Base-by-base conservation (phyloP, 2,888 invertebrate genomes). In the Falcaria lacertinaria region DNA sequence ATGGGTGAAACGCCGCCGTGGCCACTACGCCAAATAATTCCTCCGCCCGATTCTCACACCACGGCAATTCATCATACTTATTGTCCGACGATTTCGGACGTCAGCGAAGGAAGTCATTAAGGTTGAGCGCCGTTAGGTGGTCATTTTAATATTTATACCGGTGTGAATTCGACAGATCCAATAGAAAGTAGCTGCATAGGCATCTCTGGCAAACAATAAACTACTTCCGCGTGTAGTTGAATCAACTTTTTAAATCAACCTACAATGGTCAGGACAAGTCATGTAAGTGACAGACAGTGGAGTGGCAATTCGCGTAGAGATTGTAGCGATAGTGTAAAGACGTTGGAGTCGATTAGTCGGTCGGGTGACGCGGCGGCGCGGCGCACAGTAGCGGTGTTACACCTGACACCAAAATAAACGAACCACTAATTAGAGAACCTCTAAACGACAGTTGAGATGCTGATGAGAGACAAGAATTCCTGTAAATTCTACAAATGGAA, bases 61-160 rank as follows among this genome's bases (percentile, higher is more conserved):
- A 79, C 72, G 71, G 78, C 80, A 74, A 86, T 84, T 80, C 74
- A 85, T 85, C 84, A 84, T 72, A 80, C 77, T 83, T 80, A 82
- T 83, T 84, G 81, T 84, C 80, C 74, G 85, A 80, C 79, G 82
- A 86, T 82, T 82, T 77, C 54, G 71, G 73, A 80, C 83, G 85
- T 87, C 85, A 86, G 80, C 84, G 68, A 75, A 80, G 77, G 80
- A 85, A 84, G 80, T 80, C 80, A 86, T 86, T 84, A 84, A 71
- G 74, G 58, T 56, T 60, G 62, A 57, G 57, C 59, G 60, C 71
- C 69, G 69, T 74, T 79, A 80, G 69, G 60, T 68, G 69, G 65
- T 69, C 71, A 60, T 74, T 80, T 71, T 57, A 64, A 75, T 66
- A 72, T 67, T 79, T 74, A 66, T 74, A 59, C 53, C 48, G 56